These are phyloP conservation scores for Paracanthobrama guichenoti DNA, from an alignment of 2,113 vertebrate genomes.

Conservation along the genomic window DNA sequence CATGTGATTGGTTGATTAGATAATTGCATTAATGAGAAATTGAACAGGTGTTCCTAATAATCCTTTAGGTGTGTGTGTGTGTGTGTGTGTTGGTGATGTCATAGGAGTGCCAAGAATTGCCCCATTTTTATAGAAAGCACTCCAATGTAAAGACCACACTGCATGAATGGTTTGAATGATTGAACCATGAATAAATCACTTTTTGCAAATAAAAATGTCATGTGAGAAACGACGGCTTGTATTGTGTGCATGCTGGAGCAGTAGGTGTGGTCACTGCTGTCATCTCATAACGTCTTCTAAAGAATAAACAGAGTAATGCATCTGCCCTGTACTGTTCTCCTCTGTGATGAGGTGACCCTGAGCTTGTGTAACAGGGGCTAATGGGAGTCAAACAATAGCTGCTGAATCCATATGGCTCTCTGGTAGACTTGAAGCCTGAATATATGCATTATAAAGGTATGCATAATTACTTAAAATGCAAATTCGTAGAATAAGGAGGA, in stretches of 20 bases:
- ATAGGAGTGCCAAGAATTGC: background rate
- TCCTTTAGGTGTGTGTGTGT: too few relatives aligned
- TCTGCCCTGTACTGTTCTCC: background rate
- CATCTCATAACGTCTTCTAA: background rate
- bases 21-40: too few relatives aligned
- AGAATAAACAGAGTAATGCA: constrained; percentile 1
- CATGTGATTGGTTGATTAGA: too few relatives aligned
- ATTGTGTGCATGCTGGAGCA: constrained; percentile 3
- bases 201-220: constrained; percentile 60
- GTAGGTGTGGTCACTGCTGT: background rate
- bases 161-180: constrained; percentile 24
- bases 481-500: too few relatives aligned
- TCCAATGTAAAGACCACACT: background rate
- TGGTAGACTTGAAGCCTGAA: background rate
- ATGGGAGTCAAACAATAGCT: background rate
- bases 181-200: constrained; percentile 53
- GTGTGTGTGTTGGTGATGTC: background rate
- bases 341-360: background rate
- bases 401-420: background rate
- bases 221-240: constrained; percentile 51
- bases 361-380: background rate
- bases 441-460: background rate
- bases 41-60: too few relatives aligned
- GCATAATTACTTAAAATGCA: background rate
- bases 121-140: background rate